Evolutionary conservation across 2,113 vertebrate species (phyloP).

Genomic region (Urocynchramus pylzowi): DNA sequence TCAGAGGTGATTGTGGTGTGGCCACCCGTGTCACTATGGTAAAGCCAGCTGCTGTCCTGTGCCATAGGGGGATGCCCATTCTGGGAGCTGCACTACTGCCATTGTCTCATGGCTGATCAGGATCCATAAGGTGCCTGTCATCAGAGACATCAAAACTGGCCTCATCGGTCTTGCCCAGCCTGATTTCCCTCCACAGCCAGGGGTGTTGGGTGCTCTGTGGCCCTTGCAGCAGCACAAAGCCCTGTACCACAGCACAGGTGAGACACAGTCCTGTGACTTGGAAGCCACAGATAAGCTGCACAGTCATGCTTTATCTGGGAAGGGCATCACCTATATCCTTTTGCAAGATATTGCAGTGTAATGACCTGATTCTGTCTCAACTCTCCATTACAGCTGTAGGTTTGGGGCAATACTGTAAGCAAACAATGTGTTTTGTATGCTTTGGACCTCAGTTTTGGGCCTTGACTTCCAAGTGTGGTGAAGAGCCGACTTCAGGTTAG

Average conservation of each 20-base stretch:
- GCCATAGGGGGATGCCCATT: neutral
- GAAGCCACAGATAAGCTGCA: neutral
- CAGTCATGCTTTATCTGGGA: neutral
- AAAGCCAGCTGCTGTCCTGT: neutral
- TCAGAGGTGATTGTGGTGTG: neutral
- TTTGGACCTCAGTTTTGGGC: neutral
- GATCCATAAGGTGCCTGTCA: rapidly evolving
- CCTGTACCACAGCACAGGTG: neutral
- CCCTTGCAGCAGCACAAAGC: neutral
- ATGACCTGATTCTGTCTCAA: neutral
- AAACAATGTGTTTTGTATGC: neutral
- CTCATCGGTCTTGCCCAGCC: neutral
- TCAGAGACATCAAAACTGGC: neutral
- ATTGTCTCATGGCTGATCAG: neutral
- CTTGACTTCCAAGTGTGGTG: neutral
- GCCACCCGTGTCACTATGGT: neutral
- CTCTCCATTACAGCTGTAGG: neutral
- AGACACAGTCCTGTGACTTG: rapidly evolving
- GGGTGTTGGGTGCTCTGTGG: neutral
- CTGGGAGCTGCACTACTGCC: neutral
- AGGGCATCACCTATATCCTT: neutral
- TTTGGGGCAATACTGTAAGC: neutral
- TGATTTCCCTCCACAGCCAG: neutral
- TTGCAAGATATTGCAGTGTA: neutral
- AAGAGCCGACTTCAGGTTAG: neutral